These are phyloP conservation scores for Teinopalpus imperialis DNA, from an alignment of 2,888 invertebrate genomes.

Conservation along the genomic window DNA sequence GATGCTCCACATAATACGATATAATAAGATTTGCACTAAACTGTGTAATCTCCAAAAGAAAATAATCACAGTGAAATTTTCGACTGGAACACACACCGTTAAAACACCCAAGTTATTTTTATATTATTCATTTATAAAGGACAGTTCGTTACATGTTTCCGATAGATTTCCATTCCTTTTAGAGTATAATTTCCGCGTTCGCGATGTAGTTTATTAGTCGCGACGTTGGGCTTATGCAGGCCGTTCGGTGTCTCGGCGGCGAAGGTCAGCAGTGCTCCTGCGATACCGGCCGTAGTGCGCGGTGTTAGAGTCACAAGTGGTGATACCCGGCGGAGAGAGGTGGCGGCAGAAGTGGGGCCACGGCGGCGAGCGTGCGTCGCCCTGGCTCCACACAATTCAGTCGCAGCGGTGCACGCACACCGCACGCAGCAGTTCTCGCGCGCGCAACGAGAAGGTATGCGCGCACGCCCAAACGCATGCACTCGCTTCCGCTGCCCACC, in stretches of 20 bases:
- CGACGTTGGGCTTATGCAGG: constrained; percentile 40
- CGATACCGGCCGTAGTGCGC: constrained; percentile 71
- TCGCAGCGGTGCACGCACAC: constrained; percentile 81
- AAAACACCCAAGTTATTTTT: constrained; percentile 12
- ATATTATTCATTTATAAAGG: constrained; percentile 17
- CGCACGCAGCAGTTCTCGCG: constrained; percentile 82
- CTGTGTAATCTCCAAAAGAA: constrained; percentile 32
- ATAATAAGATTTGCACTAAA: constrained; percentile 31
- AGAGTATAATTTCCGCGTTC: constrained; percentile 25
- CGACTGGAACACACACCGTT: neutral
- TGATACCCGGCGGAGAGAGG: constrained; percentile 71
- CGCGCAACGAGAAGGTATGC: constrained; percentile 76
- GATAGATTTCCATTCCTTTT: constrained; percentile 26
- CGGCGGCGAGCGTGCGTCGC: constrained; percentile 61
- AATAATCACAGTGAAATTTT: constrained; percentile 24
- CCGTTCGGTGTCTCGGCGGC: constrained; percentile 49
- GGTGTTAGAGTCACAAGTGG: constrained; percentile 70
- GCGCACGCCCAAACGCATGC: constrained; percentile 44
- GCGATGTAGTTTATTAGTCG: constrained; percentile 12
- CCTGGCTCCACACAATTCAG: constrained; percentile 66
- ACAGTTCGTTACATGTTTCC: constrained; percentile 18
- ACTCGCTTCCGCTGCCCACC: constrained; percentile 66
- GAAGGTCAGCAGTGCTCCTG: constrained; percentile 76
- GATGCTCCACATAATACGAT: constrained; percentile 30
- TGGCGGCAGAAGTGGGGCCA: constrained; percentile 67